Evolutionary conservation across 2,113 vertebrate species (phyloP).

Genomic region (Nyctereutes procyonoides): DNA sequence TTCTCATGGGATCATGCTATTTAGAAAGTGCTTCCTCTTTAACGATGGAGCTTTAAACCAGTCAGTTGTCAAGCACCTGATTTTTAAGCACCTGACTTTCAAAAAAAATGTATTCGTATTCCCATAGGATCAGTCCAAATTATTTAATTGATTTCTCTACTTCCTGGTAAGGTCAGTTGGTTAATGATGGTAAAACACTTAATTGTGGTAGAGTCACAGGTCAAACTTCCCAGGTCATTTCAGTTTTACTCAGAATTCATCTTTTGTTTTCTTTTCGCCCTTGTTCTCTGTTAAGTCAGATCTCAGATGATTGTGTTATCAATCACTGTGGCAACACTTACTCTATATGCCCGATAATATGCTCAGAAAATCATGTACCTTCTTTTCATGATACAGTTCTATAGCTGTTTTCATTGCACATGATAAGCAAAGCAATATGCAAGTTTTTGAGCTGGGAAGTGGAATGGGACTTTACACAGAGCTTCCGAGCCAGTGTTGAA

Average conservation of each 20-base stretch:
- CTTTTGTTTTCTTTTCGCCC: neutral
- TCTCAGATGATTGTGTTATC: conserved; percentile 53
- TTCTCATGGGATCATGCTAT: neutral
- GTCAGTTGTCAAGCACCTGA: neutral
- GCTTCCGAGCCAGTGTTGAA: neutral
- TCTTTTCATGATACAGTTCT: conserved; percentile 30
- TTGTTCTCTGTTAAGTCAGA: conserved; percentile 31
- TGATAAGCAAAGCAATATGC: conserved; percentile 39
- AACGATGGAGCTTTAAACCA: neutral
- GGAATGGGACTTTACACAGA: neutral
- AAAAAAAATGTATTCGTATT: conserved; percentile 44
- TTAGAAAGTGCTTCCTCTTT: neutral
- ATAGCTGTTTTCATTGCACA: neutral
- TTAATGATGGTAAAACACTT: conserved; percentile 67
- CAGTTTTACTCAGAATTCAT: conserved; percentile 2
- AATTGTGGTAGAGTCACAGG: neutral
- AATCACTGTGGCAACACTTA: neutral
- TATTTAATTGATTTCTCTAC: conserved; percentile 40
- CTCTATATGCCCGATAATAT: neutral
- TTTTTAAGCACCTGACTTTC: conserved; percentile 49
- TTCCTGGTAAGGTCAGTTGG: conserved; percentile 34
- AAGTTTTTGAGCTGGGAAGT: neutral
- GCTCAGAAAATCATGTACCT: neutral
- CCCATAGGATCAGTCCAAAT: conserved; percentile 23
- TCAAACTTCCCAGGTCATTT: neutral